Evolutionary conservation across 2,888 invertebrate genomes (phyloP), one percentile per base, ranked within the genome.

Genomic region (Prosopocoilus inquinatus): DNA sequence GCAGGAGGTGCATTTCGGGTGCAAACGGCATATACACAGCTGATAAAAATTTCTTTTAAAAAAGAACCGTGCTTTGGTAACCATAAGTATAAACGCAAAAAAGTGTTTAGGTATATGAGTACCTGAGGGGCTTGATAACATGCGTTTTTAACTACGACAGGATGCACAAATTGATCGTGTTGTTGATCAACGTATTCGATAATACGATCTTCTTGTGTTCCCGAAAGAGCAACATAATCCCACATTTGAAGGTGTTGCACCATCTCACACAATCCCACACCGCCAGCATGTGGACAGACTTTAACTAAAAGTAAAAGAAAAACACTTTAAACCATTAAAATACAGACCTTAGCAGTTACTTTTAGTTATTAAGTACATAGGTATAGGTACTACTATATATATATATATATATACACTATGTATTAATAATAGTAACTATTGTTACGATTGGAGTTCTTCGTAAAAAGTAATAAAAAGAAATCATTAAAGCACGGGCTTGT

Each of bases 271-370:
- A 96, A 82, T 2, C 94, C 95, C 8, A 95, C 89, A 5, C 95
- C 96, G n/a, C 95, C 96, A 56, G 94, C 94, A 79, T 96, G 95
- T 0, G 96, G 95, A 72, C 94, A 94, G 1, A 96, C 92, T 69
- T 92, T 92, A 11, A 94, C 94, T 94, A 75, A 15, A 79, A 74
- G 56, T 1, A 45, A 16, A 36, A 20, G 3, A 41, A 13, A 9
- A 49, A 12, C 8, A 9, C 34, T 43, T 12, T 20, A 36, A 41
- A 16, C 12, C 9, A 36, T 36, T n/a, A 36, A 36, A n/a, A 5
- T 2, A 46, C 5, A 16, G 2, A 28, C 2, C 13, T 48, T 48
- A 35, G 13, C 47, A 4, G 9, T 35, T 4, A 11, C 33, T 47
- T 13, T n/a, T 3, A 47, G 35, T 47, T 20, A 15, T 1, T n/a